Evolutionary conservation across 1,140 invertebrate genomes (phyloP).

Genomic region (Onthophagus taurus): DNA sequence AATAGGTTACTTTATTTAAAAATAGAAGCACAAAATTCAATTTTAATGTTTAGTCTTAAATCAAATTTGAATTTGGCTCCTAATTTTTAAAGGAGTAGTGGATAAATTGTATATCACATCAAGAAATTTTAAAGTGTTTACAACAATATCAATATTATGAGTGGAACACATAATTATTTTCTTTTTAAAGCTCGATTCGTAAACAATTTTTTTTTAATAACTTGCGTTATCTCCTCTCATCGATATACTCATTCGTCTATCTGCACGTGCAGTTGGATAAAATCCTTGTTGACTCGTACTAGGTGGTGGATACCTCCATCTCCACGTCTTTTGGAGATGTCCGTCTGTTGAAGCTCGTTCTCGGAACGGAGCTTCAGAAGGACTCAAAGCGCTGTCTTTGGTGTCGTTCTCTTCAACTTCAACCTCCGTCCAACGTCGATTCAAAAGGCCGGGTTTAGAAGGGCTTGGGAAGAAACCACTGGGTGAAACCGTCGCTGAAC

Average conservation of each 20-base stretch:
- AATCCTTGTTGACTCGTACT: conserved; percentile 14
- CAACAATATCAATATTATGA: too few species aligned
- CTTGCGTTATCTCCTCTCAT: conserved; percentile 47
- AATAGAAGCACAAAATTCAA: too few species aligned
- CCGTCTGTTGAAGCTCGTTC: conserved; percentile 54
- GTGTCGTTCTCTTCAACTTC: conserved; percentile 38
- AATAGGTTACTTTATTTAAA: too few species aligned
- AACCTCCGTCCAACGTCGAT: conserved; percentile 38
- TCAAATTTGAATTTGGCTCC: too few species aligned
- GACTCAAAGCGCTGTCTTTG: conserved; percentile 25
- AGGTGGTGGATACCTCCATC: conserved; percentile 43
- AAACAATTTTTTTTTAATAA: conserved; percentile 34
- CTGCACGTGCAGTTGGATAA: conserved; percentile 31
- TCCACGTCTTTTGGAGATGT: conserved; percentile 39
- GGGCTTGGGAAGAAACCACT: conserved; percentile 24
- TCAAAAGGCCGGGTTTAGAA: conserved; percentile 23
- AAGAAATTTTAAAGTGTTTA: too few species aligned
- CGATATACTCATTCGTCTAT: conserved; percentile 47
- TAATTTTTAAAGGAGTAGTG: too few species aligned
- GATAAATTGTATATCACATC: neutral
- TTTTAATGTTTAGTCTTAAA: too few species aligned
- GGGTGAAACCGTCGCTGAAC: conserved; percentile 27
- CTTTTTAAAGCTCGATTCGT: too few species aligned
- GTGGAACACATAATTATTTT: too few species aligned
- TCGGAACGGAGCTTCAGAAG: conserved; percentile 42